phyloP scores from a whole-genome alignment of 1,140 invertebrate species.

The Mya arenaria region DNA sequence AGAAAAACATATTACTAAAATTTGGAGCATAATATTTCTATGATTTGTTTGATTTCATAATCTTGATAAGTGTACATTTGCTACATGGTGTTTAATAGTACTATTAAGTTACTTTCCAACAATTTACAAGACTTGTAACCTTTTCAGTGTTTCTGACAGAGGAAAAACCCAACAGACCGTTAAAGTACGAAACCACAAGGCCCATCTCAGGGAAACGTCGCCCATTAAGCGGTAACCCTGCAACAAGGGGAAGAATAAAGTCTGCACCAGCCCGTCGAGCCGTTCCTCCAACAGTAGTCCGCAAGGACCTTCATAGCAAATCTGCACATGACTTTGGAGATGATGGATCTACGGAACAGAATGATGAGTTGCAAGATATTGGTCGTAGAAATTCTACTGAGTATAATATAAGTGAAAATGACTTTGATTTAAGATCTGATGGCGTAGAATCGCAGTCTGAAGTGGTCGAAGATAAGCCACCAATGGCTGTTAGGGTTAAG shows the following conservation, averaged over 20 bases:
- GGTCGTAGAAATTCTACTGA: no score
- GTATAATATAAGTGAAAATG: no score
- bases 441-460: not conserved
- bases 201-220: constrained; percentile 24
- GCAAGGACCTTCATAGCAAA: constrained; percentile 36
- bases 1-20: no score
- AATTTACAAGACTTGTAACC: no score
- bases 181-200: constrained; percentile 52
- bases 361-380: no score
- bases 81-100: no score
- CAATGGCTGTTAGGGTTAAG: constrained; percentile 41
- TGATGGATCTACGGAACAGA: not conserved
- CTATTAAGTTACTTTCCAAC: no score
- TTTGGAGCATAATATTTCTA: no score
- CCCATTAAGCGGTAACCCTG: not conserved
- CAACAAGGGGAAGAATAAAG: not conserved
- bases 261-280: constrained; percentile 19
- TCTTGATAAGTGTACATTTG: no score
- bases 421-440: no score
- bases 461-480: constrained; percentile 37
- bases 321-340: not conserved
- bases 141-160: constrained; percentile 49
- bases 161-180: constrained; percentile 26
- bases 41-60: no score
- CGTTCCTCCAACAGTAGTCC: constrained; percentile 1